A percentile compares a stretch with the other conserved stretches of the same genome.
phyloP scores from a whole-genome alignment of 2,888 invertebrate genomes.

The Melanostoma scalare region DNA sequence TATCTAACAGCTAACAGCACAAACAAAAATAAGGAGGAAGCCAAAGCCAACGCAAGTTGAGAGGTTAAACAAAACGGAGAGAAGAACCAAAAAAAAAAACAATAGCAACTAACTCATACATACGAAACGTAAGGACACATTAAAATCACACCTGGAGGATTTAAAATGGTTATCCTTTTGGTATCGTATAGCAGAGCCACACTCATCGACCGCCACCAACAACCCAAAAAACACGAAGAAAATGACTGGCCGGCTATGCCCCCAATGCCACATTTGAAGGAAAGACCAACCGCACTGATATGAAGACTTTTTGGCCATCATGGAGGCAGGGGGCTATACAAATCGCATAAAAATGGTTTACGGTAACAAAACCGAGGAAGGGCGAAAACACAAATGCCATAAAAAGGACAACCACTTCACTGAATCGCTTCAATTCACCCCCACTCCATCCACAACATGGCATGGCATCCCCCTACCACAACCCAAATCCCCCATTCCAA shows the following conservation, averaged over 20 bases:
- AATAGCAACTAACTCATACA: slow-evolving; percentile 73
- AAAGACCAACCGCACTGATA: slow-evolving; percentile 65
- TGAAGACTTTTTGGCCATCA: slow-evolving; percentile 51
- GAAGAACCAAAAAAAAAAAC: slow-evolving; percentile 37
- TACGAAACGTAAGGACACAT: slow-evolving; percentile 73
- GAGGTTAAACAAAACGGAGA: neutral
- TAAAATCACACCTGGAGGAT: slow-evolving; percentile 81
- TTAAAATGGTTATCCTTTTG: slow-evolving; percentile 79
- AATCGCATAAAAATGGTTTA: slow-evolving; percentile 73
- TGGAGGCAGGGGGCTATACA: slow-evolving; percentile 49
- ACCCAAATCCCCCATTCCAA: neutral
- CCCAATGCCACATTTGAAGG: slow-evolving; percentile 60
- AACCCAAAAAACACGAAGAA: slow-evolving; percentile 47
- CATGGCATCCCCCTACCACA: neutral
- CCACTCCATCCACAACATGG: slow-evolving; percentile 2
- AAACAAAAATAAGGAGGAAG: slow-evolving; percentile 10
- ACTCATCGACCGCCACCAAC: slow-evolving; percentile 46
- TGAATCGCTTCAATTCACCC: slow-evolving; percentile 22
- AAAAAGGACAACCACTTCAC: slow-evolving; percentile 72
- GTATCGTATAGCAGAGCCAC: slow-evolving; percentile 26
- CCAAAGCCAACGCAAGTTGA: neutral
- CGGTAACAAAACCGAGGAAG: slow-evolving; percentile 56
- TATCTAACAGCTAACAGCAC: too few relatives aligned
- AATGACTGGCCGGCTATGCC: slow-evolving; percentile 55
- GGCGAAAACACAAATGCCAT: slow-evolving; percentile 68